Base-by-base conservation (phyloP, 2,888 invertebrate species). In the Sphinx pinastri region DNA sequence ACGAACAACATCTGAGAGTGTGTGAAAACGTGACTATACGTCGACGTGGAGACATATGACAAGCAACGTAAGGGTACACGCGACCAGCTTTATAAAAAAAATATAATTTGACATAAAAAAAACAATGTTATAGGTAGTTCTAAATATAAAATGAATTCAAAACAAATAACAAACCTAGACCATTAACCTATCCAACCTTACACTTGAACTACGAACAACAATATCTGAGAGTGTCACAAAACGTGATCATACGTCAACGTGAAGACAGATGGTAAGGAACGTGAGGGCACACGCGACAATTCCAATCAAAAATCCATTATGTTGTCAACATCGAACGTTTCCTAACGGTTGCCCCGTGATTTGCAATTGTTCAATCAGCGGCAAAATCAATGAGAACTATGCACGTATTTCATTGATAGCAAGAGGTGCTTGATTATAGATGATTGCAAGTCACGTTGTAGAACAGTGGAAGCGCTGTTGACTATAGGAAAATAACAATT, bases 271-370 rank as follows among this genome's bases (percentile, higher is more conserved):
- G 47, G 60, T 47, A 11, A n/a, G 16, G 6, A 47, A 63, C 63
- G 63, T 63, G 63, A 63, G 19, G 12, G 47, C 12, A 14, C 49
- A 13, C 47, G 45, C 19, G 47, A 63, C 16, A 5, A 19, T n/a
- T 57, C 38, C 19, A 25, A 57, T 38, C 60, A 63, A 63, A 47
- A 47, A 47, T 49, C 63, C 63, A 63, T 63, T 63, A 63, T 49
- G 47, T 63, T 19, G 63, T 63, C 49, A 63, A 63, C 63, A 49
- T 16, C 63, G 19, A 49, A 63, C 19, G 13, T 63, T 19, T 63
- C 63, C 16, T 16, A 8, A 16, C 38, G 3, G 55, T 55, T 16
- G 55, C 16, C 38, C 2, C 16, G 60, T 47, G 16, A 16, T 6
- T 47, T 16, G 13, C 7, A 47, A 63, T 49, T 49, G 49, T 49